Base-by-base conservation (phyloP, 2,113 vertebrate genomes). In the Phycodurus eques region DNA sequence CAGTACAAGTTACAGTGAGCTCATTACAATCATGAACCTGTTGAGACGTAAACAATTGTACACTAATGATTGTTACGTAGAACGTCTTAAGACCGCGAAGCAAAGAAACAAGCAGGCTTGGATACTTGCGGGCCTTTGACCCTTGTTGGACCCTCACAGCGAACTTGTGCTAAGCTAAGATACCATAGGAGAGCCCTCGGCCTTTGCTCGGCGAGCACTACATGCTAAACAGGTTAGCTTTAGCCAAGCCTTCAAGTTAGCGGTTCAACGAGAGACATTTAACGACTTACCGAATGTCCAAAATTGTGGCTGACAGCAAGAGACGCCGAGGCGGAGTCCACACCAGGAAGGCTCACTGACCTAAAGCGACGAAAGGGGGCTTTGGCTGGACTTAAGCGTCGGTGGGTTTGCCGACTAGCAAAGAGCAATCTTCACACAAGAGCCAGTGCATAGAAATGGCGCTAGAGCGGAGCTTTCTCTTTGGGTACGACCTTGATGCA, bases 201-300 rank as follows among this genome's bases (percentile, higher is more conserved):
- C 89, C 89, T 85, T 61, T 69, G 84, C 74, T 85, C 78, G 68
- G 31, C 46, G 66, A 20, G 22, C 54, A 73, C 71, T 76, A 54
- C 27, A 70, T 73, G 85, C 87, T 88, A 86, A 73, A 27, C 20
- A 15, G 33, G 80, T 76, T 76, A 61, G 2, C 6, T 3, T 42
- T 72, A 73, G 79, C 79, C 82, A 78, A 60, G 72, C 64, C 57
- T 51, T 73, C n/a, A 54, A 31, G 53, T 33, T 64, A 19, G 11
- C 65, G 17, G 13, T 42, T 67, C 22, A 56, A 69, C 0, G 71
- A 39, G 43, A 70, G 76, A 84, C 42, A 72, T 47, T 60, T 33
- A 6, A 66, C 20, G 66, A 90, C 91, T 92, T 89, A 92, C 91
- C 91, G 75, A 89, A 83, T 79, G 71, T 84, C 83, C 74, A 61